These are phyloP conservation scores for Malachius bipustulatus DNA, from an alignment of 2,888 invertebrate species.

Conservation along the genomic window DNA sequence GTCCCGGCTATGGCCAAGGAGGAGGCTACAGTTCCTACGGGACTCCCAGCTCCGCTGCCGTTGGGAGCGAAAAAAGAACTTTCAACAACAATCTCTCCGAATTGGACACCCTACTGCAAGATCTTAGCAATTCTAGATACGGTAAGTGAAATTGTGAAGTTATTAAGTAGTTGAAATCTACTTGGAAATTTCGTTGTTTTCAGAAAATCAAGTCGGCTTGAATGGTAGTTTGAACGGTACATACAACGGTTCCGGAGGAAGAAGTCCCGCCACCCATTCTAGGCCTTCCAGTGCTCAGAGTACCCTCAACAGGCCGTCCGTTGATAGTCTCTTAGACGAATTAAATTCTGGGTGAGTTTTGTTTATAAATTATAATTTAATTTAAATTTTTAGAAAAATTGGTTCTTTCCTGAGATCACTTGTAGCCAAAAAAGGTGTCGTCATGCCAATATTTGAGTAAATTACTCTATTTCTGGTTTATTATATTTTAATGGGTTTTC, in stretches of 20 bases:
- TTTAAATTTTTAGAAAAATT: too few relatives aligned
- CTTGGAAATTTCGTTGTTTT: conserved; percentile 14
- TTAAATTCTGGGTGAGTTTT: conserved; percentile 65
- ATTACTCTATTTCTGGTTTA: too few relatives aligned
- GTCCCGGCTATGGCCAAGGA: conserved; percentile 13
- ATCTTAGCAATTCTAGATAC: conserved; percentile 72
- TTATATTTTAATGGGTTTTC: too few relatives aligned
- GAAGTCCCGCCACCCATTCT: conserved; percentile 31
- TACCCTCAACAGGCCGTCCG: conserved; percentile 55
- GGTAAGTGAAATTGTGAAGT: conserved; percentile 26
- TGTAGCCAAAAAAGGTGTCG: too few relatives aligned
- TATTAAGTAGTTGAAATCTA: not conserved
- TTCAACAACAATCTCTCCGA: conserved; percentile 74
- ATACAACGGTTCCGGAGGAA: conserved; percentile 30
- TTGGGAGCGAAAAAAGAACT: conserved; percentile 37
- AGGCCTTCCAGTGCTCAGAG: conserved; percentile 34
- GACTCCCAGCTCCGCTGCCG: conserved; percentile 18
- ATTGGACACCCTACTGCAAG: conserved; percentile 81
- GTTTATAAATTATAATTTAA: too few relatives aligned
- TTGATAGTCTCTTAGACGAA: conserved; percentile 83
- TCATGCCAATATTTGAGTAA: too few relatives aligned
- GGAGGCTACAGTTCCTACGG: conserved; percentile 6
- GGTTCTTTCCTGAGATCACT: too few relatives aligned
- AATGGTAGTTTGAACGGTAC: conserved; percentile 29
- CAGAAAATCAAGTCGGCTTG: conserved; percentile 30